Conservation (phyloP, 2,888 invertebrate species). For the Drosophila tripunctata region DNA sequence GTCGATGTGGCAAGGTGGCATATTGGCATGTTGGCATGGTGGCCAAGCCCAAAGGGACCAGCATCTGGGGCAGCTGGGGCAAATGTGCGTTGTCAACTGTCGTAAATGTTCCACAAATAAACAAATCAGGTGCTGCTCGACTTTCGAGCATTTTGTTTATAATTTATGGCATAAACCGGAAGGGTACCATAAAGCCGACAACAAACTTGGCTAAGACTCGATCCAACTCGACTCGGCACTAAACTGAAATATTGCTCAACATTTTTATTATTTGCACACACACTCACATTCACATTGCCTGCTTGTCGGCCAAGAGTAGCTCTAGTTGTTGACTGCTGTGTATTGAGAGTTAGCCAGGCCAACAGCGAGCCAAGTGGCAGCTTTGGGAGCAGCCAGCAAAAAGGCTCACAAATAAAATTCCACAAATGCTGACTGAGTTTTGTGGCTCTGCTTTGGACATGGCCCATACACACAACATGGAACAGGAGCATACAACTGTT, state of each 20-base stretch:
- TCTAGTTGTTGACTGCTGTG: constrained; percentile 49
- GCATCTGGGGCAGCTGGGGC: neutral
- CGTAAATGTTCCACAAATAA: constrained; percentile 62
- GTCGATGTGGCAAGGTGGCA: constrained; percentile 25
- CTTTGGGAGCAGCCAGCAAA: constrained; percentile 20
- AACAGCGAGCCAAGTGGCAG: neutral
- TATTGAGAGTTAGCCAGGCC: constrained; percentile 37
- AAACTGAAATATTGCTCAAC: constrained; percentile 68
- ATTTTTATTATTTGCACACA: constrained; percentile 68
- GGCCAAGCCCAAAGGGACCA: neutral
- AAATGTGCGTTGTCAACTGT: constrained; percentile 50
- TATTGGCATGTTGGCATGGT: no score
- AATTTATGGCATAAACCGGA: constrained; percentile 58
- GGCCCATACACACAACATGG: constrained; percentile 36
- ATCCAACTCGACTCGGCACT: constrained; percentile 20
- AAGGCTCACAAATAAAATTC: constrained; percentile 49
- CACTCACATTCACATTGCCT: neutral
- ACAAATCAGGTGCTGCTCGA: constrained; percentile 66
- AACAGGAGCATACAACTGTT: no score
- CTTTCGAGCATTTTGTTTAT: constrained; percentile 53
- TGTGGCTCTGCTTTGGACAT: constrained; percentile 53
- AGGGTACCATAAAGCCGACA: constrained; percentile 36
- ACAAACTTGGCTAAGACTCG: constrained; percentile 11
- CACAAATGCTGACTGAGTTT: constrained; percentile 51
- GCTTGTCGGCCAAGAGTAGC: constrained; percentile 46